Percentiles rank a stretch among this genome's conserved stretches.
Evolutionary conservation across 2,888 invertebrate genomes (phyloP).

Genomic region (Drosophila demipolita): DNA sequence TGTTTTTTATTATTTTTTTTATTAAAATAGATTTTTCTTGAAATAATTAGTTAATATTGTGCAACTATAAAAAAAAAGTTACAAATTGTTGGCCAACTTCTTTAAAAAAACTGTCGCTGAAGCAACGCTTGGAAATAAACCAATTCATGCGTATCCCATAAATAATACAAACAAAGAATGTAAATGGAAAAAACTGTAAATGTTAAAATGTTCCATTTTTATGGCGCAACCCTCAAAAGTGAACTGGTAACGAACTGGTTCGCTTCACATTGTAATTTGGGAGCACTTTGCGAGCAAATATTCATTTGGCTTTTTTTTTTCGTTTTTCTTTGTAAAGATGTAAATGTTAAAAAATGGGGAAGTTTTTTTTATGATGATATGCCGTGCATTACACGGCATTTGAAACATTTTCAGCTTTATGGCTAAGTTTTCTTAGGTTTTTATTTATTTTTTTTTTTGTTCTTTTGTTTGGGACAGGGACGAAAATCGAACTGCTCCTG

Average conservation of each 20-base stretch:
- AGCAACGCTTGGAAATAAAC: conserved; percentile 43
- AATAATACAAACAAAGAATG: conserved; percentile 35
- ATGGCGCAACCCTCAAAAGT: conserved; percentile 38
- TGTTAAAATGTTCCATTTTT: conserved; percentile 48
- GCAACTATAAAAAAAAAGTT: not conserved
- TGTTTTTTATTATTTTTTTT: no score
- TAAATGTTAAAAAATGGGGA: conserved; percentile 20
- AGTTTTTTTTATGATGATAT: conserved; percentile 67
- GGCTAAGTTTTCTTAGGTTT: conserved; percentile 40
- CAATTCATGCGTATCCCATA: conserved; percentile 61
- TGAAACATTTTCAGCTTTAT: conserved; percentile 65
- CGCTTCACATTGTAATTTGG: conserved; percentile 57
- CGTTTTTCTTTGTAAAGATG: conserved; percentile 6
- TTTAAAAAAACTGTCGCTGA: conserved; percentile 3
- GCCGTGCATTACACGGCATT: conserved; percentile 68
- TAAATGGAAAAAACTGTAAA: conserved; percentile 33
- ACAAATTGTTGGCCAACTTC: conserved; percentile 1
- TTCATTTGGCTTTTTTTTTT: conserved; percentile 58
- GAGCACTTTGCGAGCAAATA: conserved; percentile 53
- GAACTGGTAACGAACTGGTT: conserved; percentile 14
- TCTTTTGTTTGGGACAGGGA: conserved; percentile 13
- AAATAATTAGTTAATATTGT: not conserved
- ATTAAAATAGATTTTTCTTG: not conserved
- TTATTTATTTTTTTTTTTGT: conserved; percentile 1
- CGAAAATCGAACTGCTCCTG: conserved; percentile 60